Evolutionary conservation across 2,888 invertebrate genomes (phyloP), one percentile per base, ranked within the genome.

Genomic region (Volucella bombylans): DNA sequence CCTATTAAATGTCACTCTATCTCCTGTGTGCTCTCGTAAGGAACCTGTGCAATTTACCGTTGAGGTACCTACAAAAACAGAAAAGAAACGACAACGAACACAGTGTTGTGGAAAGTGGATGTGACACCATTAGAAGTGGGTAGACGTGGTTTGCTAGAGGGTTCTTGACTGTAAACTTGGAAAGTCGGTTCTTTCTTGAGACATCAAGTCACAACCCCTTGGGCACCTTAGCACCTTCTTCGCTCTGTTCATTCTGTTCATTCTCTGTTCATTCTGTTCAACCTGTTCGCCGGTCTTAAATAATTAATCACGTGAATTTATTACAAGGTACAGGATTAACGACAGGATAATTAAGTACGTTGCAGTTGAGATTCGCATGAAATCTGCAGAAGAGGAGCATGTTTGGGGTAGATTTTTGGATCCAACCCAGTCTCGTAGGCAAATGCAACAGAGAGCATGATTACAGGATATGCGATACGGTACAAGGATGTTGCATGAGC

Each of bases 261-360:
- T n/a, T n/a, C 8, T 11, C 45, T 45, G 45, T 11, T n/a, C 12
- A 11, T 47, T 11, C 12, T 31, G 31, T 31, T 31, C 31, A 31
- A 31, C 31, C 6, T 31, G 52, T 41, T 18, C 38, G 18, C 18
- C 45, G 52, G 41, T 49, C 62, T 69, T 69, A 79, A 83, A 83
- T 83, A 83, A 83, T 79, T 83, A 83, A 83, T 83, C 74, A 79
- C 57, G 55, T 69, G 73, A 79, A 83, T 83, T 83, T 83, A 83
- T 79, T 64, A 65, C 73, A 73, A 31, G 73, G 47, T 74, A 69
- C 52, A 78, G 64, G 69, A 83, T 83, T 78, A 83, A 83, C 65
- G 82, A 79, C 73, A 69, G 79, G 78, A 74, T 83, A 83, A 83
- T 83, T 83, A 83, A 79, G 65, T 65, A 64, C 18, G 65, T 52